Conservation (phyloP, 2,888 invertebrate genomes). For the Scaptodrosophila latifasciaeformis region DNA sequence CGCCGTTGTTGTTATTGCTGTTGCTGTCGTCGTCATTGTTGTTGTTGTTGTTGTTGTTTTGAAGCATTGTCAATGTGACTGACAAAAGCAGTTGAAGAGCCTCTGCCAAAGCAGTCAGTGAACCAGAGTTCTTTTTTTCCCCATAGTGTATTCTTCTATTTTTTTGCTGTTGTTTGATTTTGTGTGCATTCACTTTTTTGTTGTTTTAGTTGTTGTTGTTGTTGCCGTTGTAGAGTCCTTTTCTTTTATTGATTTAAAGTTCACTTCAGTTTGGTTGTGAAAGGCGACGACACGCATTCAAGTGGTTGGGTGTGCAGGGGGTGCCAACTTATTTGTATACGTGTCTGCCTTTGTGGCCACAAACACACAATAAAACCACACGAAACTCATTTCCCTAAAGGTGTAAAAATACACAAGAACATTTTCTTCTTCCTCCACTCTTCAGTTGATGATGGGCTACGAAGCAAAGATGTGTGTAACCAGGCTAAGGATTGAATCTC, state of each 20-base stretch:
- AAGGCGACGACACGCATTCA: neutral
- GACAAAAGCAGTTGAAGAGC: conserved; percentile 65
- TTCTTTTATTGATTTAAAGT: conserved; percentile 60
- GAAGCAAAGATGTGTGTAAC: neutral
- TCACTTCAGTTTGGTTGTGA: conserved; percentile 40
- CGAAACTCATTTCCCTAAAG: conserved; percentile 54
- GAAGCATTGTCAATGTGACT: conserved; percentile 58
- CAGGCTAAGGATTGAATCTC: neutral
- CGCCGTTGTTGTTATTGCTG: conserved; percentile 3
- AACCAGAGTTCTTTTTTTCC: too few species aligned
- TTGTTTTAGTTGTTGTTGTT: conserved; percentile 4
- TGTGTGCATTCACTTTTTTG: neutral
- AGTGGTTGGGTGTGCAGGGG: too few species aligned
- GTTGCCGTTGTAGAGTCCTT: neutral
- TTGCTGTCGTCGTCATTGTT: conserved; percentile 12
- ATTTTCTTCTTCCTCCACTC: conserved; percentile 8
- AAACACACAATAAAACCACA: conserved; percentile 28
- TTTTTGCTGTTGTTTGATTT: conserved; percentile 15
- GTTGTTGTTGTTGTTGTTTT: conserved; percentile 34
- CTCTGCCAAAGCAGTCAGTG: conserved; percentile 34
- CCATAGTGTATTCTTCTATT: conserved; percentile 49
- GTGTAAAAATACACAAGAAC: conserved; percentile 19
- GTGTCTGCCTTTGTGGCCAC: neutral
- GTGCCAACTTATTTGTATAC: too few species aligned
- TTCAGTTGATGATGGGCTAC: conserved; percentile 28